phyloP scores from a whole-genome alignment of 2,888 invertebrate genomes.

The Stenoptilia bipunctidactyla region DNA sequence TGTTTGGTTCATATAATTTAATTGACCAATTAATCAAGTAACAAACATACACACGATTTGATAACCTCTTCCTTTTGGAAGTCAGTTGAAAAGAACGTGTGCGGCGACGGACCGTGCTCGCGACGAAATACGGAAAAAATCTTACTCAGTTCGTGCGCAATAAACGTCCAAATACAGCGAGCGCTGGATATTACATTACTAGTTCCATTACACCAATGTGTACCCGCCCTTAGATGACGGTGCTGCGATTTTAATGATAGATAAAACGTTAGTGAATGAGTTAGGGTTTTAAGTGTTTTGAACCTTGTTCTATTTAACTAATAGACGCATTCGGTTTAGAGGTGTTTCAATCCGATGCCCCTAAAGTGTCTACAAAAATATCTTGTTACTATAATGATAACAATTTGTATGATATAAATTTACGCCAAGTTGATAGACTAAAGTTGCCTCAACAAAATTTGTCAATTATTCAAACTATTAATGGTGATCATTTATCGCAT shows the following conservation, averaged over 20 bases:
- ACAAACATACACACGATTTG: too few species aligned
- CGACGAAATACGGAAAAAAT: too few species aligned
- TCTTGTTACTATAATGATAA: conserved; percentile 5
- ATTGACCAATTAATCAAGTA: too few species aligned
- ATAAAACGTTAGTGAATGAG: conserved; percentile 6
- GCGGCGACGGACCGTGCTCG: too few species aligned
- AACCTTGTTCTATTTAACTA: conserved; percentile 5
- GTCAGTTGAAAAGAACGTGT: too few species aligned
- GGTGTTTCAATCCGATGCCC: conserved; percentile 8
- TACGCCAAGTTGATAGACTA: conserved; percentile 10
- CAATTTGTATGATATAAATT: conserved; percentile 7
- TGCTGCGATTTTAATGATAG: conserved; percentile 12
- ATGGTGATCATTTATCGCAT: conserved; percentile 8
- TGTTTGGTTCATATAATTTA: too few species aligned
- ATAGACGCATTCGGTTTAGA: conserved; percentile 1
- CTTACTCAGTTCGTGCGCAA: too few species aligned
- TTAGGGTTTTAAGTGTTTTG: conserved; percentile 3
- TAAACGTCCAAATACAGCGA: too few species aligned
- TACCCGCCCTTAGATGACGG: conserved; percentile 16
- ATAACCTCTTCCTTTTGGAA: too few species aligned
- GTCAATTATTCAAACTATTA: conserved; percentile 8
- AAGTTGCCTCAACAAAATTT: conserved; percentile 14
- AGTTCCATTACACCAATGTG: too few species aligned
- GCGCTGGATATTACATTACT: too few species aligned
- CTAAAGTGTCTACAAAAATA: conserved; percentile 10